Evolutionary conservation across 2,113 vertebrate species (phyloP).

Genomic region (Siniperca chuatsi): DNA sequence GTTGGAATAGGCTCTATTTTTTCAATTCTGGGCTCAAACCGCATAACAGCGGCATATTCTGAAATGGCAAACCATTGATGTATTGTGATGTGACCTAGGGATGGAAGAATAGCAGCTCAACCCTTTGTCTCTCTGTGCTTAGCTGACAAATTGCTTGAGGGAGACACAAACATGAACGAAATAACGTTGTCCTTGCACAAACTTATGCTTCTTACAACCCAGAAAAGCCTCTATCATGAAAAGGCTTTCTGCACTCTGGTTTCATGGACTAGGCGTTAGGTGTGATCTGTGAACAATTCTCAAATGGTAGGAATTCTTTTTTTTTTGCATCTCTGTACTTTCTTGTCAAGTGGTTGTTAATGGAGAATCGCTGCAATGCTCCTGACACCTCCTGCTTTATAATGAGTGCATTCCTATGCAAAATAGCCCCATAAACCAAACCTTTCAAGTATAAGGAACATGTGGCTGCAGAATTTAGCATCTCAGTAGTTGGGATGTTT

Average conservation of each 20-base stretch:
- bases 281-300: slow-evolving; percentile 72
- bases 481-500: slow-evolving; percentile 31
- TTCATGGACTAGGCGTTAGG: slow-evolving; percentile 62
- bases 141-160: slow-evolving; percentile 44
- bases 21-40: slow-evolving; percentile 53
- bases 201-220: slow-evolving; percentile 27
- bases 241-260: slow-evolving; percentile 53
- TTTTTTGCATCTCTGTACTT: slow-evolving; percentile 51
- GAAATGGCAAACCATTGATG: slow-evolving; percentile 66
- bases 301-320: slow-evolving; percentile 57
- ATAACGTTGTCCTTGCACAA: slow-evolving; percentile 31
- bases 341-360: slow-evolving; percentile 72
- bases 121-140: slow-evolving; percentile 51
- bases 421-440: slow-evolving; percentile 71
- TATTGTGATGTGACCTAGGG: slow-evolving; percentile 60
- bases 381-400: slow-evolving; percentile 65
- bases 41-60: slow-evolving; percentile 55
- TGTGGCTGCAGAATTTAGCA: slow-evolving; percentile 42
- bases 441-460: slow-evolving; percentile 55
- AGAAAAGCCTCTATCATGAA: slow-evolving; percentile 39
- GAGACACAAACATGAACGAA: slow-evolving; percentile 33
- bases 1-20: slow-evolving; percentile 43
- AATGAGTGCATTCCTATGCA: slow-evolving; percentile 66
- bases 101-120: slow-evolving; percentile 52
- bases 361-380: slow-evolving; percentile 63